Percentiles rank a stretch among this genome's conserved stretches.
Conservation (phyloP, 2,888 invertebrate genomes). For the Rosalia funebris region DNA sequence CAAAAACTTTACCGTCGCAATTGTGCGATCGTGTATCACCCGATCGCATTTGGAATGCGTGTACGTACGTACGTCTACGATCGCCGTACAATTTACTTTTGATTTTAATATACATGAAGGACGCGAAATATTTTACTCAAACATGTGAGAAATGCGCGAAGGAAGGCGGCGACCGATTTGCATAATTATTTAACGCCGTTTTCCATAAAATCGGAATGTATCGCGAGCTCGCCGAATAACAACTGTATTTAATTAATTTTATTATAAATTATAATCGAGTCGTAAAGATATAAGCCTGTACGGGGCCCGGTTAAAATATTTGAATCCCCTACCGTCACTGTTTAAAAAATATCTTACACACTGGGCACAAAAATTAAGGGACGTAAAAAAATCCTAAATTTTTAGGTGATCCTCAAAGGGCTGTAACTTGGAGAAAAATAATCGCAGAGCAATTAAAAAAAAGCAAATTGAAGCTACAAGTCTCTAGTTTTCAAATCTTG, state of each 20-base stretch:
- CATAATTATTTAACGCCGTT: constrained; percentile 4
- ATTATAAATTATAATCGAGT: background rate
- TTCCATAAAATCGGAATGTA: background rate
- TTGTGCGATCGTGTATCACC: constrained; percentile 31
- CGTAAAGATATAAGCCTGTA: too few species aligned
- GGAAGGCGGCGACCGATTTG: background rate
- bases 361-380: too few species aligned
- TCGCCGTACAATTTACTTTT: constrained; percentile 25
- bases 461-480: too few species aligned
- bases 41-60: constrained; percentile 13
- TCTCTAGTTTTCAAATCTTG: too few species aligned
- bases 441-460: too few species aligned
- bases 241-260: background rate
- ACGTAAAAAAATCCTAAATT: too few species aligned
- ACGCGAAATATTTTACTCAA: constrained; percentile 20
- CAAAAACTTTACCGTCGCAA: constrained; percentile 36
- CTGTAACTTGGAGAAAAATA: too few species aligned
- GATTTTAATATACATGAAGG: constrained; percentile 35
- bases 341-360: too few species aligned
- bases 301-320: too few species aligned
- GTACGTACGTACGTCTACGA: constrained; percentile 32
- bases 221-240: background rate
- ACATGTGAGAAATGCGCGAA: constrained; percentile 22
- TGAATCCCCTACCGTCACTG: too few species aligned
- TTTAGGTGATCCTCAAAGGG: too few species aligned